Conservation (phyloP, 2,113 vertebrate genomes). For the Neoarius graeffei region DNA sequence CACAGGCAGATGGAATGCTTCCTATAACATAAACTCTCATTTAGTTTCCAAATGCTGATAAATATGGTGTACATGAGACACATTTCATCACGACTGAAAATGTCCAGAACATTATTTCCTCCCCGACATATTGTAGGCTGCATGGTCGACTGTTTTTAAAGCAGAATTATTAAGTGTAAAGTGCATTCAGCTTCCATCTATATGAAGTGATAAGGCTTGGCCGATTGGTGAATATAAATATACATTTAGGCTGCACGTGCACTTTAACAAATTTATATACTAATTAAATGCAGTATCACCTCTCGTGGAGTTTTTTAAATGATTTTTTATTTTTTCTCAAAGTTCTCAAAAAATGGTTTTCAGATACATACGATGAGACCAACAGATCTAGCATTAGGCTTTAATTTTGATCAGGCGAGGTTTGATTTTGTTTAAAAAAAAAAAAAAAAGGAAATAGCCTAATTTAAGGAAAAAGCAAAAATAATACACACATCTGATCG, state of each 20-base stretch:
- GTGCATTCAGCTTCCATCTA: background rate
- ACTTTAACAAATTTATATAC: background rate
- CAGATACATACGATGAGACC: background rate
- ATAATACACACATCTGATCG: background rate
- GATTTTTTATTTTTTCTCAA: background rate
- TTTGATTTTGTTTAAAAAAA: background rate
- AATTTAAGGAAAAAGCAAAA: background rate
- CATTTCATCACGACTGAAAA: background rate
- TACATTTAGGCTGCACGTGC: background rate
- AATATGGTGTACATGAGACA: background rate
- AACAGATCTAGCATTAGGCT: background rate
- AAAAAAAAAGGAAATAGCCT: background rate
- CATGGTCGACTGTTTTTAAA: background rate
- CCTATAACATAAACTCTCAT: background rate
- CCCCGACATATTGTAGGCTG: background rate
- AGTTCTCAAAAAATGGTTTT: background rate
- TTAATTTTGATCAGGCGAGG: background rate
- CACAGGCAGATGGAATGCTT: background rate
- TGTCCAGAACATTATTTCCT: background rate
- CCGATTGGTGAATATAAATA: background rate
- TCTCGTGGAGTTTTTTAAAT: background rate
- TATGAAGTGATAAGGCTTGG: background rate
- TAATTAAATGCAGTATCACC: background rate
- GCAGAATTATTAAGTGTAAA: background rate
- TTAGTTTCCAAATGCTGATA: background rate